Evolutionary conservation across 2,888 invertebrate species (phyloP), one percentile per base, ranked within the genome.

Genomic region (Drosophila prolongata): DNA sequence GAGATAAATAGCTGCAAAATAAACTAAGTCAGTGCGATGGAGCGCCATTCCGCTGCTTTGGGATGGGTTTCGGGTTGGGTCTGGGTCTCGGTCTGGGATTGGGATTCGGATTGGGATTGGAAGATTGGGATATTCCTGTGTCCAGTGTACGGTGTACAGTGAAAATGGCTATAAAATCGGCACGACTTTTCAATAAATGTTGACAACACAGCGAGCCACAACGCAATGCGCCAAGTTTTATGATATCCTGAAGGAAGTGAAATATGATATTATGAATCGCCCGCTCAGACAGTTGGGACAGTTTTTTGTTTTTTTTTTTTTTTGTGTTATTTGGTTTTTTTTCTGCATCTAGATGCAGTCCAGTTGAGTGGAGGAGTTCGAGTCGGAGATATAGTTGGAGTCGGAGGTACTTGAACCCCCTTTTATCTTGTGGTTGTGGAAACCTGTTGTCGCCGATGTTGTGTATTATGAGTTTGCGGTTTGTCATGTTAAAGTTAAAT

Each of bases 151-250:
- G n/a, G 44, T 44, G 47, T 49, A 67, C 76, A 73, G 86, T 76
- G 86, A 78, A 80, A 80, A 82, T 78, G 87, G 89, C 90, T 87
- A 91, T 90, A 90, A 91, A 91, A 90, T 90, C 90, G 89, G 91
- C 92, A 92, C 92, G 92, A 92, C 89, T 92, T 92, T 90, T 91
- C 92, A 91, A 92, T 92, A 92, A 92, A 92, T 91, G 92, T 92
- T 92, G 92, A 92, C 92, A 92, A 90, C 90, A 78, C 69, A 66
- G 65, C 65, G 68, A 66, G 65, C 65, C 65, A 68, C 65, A 74
- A 79, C 76, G 81, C 81, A 87, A 87, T 81, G 85, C 75, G 77
- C 80, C 85, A 87, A 91, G 91, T 90, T 91, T 91, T 91, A 91
- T 91, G 92, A 91, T 92, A 91, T 92, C 92, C 92, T 91, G 90